Base-by-base conservation (phyloP, 2,888 invertebrate species). In the Caradrina kadenii region DNA sequence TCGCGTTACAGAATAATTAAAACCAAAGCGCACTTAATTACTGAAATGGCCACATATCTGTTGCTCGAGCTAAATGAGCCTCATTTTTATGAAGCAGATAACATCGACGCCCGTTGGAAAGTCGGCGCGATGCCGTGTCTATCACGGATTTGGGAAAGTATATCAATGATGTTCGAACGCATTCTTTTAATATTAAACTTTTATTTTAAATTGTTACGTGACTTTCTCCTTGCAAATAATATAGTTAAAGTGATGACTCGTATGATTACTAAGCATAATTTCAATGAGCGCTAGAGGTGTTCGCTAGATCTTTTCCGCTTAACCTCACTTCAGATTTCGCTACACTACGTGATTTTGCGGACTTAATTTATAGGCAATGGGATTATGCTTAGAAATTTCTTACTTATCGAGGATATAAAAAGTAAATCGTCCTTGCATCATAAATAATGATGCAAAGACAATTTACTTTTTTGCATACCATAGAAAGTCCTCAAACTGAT, bases 141-240 rank as follows among this genome's bases (percentile, higher is more conserved):
- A 83, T 84, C 85, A 80, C 85, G 86, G 86, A 89, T 92, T 91
- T 90, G 90, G 91, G 92, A 91, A 92, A 92, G 91, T 89, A 89
- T 86, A 87, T 85, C 84, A 85, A 87, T 81, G 83, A 86, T 87
- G 69, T 87, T 84, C 86, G 85, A 91, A 88, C 87, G 86, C 88
- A 89, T 90, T 90, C 88, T 88, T 87, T 81, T 70, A 64, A 69
- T 63, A 80, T 61, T 66, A 77, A 83, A 85, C 80, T 85, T 85
- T 83, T 86, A 85, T 86, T 86, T 81, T 79, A 79, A 82, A 86
- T 83, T 66, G 80, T 79, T 73, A 73, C 75, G 49, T 76, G 86
- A 87, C 91, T 91, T 90, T 91, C 90, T 89, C 89, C 87, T 79
- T 54, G 67, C 71, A 76, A 77, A 85, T 85, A 81, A 82, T 82